Evolutionary conservation across 2,113 vertebrate genomes (phyloP).

Genomic region (Phaethon lepturus): DNA sequence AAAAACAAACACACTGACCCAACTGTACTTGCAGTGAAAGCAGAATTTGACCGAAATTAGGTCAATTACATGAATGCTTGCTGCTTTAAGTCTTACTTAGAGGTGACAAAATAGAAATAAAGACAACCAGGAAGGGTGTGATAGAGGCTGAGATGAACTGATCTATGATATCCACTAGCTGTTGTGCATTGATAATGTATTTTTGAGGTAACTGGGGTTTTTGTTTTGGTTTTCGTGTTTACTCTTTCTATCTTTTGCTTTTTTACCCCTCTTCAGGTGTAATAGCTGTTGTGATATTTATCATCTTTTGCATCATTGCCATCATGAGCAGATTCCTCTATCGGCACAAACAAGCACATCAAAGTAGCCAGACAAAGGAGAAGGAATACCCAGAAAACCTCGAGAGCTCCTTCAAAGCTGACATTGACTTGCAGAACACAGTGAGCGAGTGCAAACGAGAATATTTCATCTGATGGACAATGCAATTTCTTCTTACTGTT

Average conservation of each 20-base stretch:
- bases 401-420: slow-evolving; percentile 89
- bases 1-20: neutral
- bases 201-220: neutral
- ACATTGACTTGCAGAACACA: slow-evolving; percentile 90
- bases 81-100: neutral
- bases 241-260: neutral
- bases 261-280: slow-evolving; percentile 77
- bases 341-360: slow-evolving; percentile 87
- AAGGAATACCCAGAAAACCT: slow-evolving; percentile 86
- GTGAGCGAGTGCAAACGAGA: slow-evolving; percentile 93
- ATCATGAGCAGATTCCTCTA: slow-evolving; percentile 90
- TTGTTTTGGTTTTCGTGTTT: neutral
- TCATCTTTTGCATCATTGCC: slow-evolving; percentile 87
- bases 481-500: slow-evolving; percentile 33
- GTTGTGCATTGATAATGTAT: neutral
- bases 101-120: neutral
- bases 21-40: neutral
- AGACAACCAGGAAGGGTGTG: neutral
- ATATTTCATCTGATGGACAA: slow-evolving; percentile 91
- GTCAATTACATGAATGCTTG: neutral
- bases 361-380: slow-evolving; percentile 81
- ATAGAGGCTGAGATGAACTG: neutral
- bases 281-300: slow-evolving; percentile 91
- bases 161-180: neutral
- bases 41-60: neutral